Percentiles rank a stretch among this genome's conserved stretches.
These are phyloP conservation scores for Dendropsophus ebraccatus DNA, from an alignment of 2,113 vertebrate genomes.

Conservation along the genomic window DNA sequence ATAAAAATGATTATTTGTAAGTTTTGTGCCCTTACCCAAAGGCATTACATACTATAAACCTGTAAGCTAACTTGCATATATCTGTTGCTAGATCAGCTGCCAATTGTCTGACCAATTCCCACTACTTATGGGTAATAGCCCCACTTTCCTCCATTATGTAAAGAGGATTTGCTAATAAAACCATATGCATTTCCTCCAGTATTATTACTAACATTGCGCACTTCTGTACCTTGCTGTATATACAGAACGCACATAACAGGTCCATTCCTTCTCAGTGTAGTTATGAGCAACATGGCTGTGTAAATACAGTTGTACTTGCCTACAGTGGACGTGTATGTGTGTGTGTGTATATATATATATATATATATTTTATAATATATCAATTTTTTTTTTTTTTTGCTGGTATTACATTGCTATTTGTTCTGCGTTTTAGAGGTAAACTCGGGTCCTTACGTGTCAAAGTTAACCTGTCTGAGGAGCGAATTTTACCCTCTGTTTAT, in stretches of 20 bases:
- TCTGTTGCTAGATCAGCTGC: too few species aligned
- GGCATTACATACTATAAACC: too few species aligned
- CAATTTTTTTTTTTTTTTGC: neutral
- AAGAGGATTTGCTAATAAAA: neutral
- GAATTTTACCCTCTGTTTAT: conserved; percentile 76
- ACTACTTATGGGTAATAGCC: neutral
- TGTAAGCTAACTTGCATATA: too few species aligned
- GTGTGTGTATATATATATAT: neutral
- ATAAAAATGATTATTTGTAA: too few species aligned
- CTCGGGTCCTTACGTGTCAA: conserved; percentile 87
- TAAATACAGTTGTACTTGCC: neutral
- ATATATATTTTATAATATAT: too few species aligned
- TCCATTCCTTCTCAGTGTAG: neutral
- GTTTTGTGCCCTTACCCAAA: too few species aligned
- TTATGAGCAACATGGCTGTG: neutral
- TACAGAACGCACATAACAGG: neutral
- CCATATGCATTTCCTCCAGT: too few species aligned
- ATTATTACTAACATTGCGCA: neutral
- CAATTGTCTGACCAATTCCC: too few species aligned
- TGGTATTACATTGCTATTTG: neutral
- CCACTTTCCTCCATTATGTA: neutral
- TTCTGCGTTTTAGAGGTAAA: conserved; percentile 70
- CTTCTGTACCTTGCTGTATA: neutral
- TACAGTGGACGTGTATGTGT: neutral
- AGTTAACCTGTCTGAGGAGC: conserved; percentile 82